A percentile compares a stretch with the other conserved stretches of the same genome.
phyloP scores from a whole-genome alignment of 2,113 vertebrate genomes.

The Zosterops borbonicus region DNA sequence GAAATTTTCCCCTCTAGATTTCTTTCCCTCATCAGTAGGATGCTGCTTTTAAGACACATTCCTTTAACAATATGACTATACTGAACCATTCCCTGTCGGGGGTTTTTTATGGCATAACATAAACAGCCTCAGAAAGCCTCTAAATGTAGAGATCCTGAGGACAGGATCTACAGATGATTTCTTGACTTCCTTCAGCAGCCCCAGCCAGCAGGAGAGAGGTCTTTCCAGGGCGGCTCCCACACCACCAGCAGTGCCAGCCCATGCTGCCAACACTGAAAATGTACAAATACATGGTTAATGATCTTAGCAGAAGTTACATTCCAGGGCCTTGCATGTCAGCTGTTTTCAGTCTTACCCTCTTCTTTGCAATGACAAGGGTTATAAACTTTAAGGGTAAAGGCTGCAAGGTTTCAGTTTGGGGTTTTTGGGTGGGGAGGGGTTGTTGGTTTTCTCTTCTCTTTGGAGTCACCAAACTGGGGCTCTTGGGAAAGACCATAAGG shows the following conservation, averaged over 20 bases:
- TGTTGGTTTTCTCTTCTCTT: not conserved
- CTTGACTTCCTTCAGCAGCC: not conserved
- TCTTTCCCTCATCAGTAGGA: not conserved
- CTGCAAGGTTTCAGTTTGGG: not conserved
- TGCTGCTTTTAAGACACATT: not conserved
- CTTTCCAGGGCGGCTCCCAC: accelerated
- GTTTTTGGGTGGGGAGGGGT: not conserved
- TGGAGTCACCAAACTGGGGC: not conserved
- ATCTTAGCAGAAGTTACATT: not conserved
- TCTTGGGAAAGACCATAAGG: not conserved
- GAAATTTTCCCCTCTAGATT: not conserved
- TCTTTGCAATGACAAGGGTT: not conserved
- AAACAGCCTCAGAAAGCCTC: not conserved
- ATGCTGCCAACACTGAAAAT: not conserved
- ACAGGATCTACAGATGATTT: not conserved
- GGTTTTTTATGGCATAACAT: not conserved
- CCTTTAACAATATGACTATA: not conserved
- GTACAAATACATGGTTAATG: not conserved
- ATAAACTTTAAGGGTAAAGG: not conserved
- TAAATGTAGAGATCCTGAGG: not conserved
- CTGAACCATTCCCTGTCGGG: not conserved
- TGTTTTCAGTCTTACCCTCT: constrained; percentile 20
- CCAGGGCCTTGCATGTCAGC: not conserved
- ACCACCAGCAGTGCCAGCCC: not conserved
- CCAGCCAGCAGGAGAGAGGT: not conserved